phyloP scores from a whole-genome alignment of 2,113 vertebrate genomes.

The Rostratula benghalensis region DNA sequence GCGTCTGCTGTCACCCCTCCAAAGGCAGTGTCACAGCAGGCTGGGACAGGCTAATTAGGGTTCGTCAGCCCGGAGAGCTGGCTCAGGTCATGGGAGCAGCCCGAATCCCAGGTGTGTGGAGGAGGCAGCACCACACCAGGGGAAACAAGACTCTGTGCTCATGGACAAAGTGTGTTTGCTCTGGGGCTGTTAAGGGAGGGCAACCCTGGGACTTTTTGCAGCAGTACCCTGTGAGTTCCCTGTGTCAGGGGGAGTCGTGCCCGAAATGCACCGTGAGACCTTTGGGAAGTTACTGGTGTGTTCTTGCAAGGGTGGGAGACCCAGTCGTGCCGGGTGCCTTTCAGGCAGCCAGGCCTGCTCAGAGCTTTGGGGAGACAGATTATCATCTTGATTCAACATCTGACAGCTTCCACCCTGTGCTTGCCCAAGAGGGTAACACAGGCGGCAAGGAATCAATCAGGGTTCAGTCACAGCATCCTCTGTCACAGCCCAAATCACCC shows the following conservation, averaged over 20 bases:
- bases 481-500: neutral
- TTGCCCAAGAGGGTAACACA: neutral
- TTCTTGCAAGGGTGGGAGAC: neutral
- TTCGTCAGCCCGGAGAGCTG: neutral
- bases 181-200: accelerated
- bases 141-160: neutral
- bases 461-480: neutral
- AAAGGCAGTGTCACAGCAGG: neutral
- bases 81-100: neutral
- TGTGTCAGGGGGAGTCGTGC: accelerated
- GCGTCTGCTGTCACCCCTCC: neutral
- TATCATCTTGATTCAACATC: conserved; percentile 23
- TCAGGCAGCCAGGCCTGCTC: conserved; percentile 11
- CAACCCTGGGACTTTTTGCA: neutral
- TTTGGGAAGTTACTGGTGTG: neutral
- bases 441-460: neutral
- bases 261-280: accelerated
- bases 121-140: neutral
- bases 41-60: neutral
- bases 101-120: neutral
- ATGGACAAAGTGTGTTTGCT: accelerated
- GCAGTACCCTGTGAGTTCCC: accelerated
- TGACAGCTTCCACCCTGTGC: neutral
- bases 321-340: neutral
- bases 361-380: neutral